Evolutionary conservation across 1,140 invertebrate genomes (phyloP), one percentile per base, ranked within the genome.

Genomic region (Eupristina koningsbergeri): DNA sequence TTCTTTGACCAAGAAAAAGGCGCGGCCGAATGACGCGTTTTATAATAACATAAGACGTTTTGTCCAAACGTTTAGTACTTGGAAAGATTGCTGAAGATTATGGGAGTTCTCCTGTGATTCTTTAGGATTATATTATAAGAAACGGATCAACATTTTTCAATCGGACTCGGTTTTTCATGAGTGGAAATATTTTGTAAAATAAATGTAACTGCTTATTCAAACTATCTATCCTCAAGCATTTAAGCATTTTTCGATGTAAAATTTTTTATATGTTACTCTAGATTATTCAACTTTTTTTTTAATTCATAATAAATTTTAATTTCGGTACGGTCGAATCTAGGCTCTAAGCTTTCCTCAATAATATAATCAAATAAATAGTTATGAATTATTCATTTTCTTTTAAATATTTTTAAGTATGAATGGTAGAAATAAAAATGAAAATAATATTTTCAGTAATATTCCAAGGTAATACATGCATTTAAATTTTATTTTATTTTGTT

Each of bases 1-100:
- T 58, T 31, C 61, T 77, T 58, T 8, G 53, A 61, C 34, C n/a
- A 50, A 7, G 13, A 5, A 47, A 45, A 74, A 47, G n/a, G 39
- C 26, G 22, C 53, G 53, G 53, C 26, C 73, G 74, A 19, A 22
- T 17, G 50, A 76, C 50, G 29, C 50, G 74, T 29, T 71, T 71
- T 71, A 41, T 71, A 71, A 71, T 71, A 71, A 71, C 41, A 71
- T 9, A n/a, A 71, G 9, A n/a, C 36, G 36, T 71, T 71, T 71
- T 71, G 67, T 71, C 41, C 3, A 36, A 71, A 71, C 41, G 36
- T 71, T 7, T 13, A 71, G 36, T n/a, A 71, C 39, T 41, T 6
- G 13, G 19, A 0, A 71, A 71, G 26, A 8, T 9, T 11, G 26
- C 5, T 1, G 11, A 71, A 71, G 39, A 36, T 71, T 71, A 71